Evolutionary conservation across 37 sponge, comb jelly and placozoan species (phyloP).

Genomic region (Aphrocallistes beatrix): DNA sequence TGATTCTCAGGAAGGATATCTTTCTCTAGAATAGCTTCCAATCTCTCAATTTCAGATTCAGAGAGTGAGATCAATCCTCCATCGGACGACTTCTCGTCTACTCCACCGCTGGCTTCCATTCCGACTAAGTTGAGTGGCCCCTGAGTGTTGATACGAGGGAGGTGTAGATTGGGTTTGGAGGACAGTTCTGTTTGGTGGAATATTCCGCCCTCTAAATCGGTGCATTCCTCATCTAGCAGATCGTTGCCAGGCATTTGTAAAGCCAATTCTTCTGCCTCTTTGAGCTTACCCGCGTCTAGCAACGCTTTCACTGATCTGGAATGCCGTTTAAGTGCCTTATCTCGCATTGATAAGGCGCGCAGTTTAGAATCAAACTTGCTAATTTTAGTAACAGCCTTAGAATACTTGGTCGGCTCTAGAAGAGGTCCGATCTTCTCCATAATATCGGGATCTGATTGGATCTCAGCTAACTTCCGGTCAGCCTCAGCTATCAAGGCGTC

Average conservation of each 20-base stretch:
- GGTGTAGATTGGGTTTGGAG: not conserved
- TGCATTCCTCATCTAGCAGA: not conserved
- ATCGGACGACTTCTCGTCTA: too few species aligned
- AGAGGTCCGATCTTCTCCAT: not conserved
- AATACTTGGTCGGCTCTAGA: not conserved
- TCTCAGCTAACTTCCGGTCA: not conserved
- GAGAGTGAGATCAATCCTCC: too few species aligned
- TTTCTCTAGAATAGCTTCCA: too few species aligned
- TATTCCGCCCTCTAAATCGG: not conserved
- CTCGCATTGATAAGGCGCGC: not conserved
- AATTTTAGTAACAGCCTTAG: not conserved
- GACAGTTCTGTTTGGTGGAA: conserved; percentile 1
- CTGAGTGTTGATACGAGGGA: not conserved
- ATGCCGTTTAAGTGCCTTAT: not conserved
- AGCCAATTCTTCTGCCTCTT: not conserved
- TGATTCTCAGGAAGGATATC: too few species aligned
- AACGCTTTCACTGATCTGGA: conserved; percentile 13
- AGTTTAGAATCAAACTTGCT: not conserved
- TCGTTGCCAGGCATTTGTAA: not conserved
- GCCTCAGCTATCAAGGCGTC: not conserved
- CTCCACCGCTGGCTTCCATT: not conserved
- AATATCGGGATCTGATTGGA: not conserved
- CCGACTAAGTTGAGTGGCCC: not conserved
- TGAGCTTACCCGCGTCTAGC: not conserved
- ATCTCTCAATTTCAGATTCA: too few species aligned